Conservation (phyloP, 2,113 vertebrate species). For the Galemys pyrenaicus region DNA sequence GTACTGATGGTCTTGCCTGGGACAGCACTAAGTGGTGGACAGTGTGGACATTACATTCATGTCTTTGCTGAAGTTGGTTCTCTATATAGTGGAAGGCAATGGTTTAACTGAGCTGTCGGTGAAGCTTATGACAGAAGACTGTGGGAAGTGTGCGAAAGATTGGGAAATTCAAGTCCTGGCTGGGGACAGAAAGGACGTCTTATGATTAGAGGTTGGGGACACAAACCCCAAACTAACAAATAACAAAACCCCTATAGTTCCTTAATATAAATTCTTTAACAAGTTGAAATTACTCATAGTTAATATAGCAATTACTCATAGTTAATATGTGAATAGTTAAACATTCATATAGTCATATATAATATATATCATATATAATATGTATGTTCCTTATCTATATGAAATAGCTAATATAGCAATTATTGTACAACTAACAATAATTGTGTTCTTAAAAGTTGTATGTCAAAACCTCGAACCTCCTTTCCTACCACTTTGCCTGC, state of each 20-base stretch:
- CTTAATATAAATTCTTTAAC: neutral
- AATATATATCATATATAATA: no score
- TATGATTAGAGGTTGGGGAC: neutral
- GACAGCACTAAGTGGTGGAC: neutral
- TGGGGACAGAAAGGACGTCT: neutral
- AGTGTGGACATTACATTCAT: neutral
- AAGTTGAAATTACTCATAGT: neutral
- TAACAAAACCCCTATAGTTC: neutral
- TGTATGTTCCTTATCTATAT: no score
- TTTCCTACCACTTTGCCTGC: neutral
- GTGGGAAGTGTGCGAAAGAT: neutral
- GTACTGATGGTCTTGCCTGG: neutral
- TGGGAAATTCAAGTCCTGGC: neutral
- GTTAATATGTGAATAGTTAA: no score
- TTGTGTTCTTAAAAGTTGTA: neutral
- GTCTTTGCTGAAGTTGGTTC: slow-evolving; percentile 1
- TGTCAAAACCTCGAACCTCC: neutral
- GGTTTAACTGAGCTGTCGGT: neutral
- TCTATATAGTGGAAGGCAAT: neutral
- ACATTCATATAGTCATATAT: no score
- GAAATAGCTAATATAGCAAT: neutral
- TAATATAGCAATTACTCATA: neutral
- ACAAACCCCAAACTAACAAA: neutral
- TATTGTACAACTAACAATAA: no score
- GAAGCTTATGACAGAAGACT: neutral